Evolutionary conservation across 2,797 vertebrate species (phyloP).

Genomic region (Luscinia luscinia): DNA sequence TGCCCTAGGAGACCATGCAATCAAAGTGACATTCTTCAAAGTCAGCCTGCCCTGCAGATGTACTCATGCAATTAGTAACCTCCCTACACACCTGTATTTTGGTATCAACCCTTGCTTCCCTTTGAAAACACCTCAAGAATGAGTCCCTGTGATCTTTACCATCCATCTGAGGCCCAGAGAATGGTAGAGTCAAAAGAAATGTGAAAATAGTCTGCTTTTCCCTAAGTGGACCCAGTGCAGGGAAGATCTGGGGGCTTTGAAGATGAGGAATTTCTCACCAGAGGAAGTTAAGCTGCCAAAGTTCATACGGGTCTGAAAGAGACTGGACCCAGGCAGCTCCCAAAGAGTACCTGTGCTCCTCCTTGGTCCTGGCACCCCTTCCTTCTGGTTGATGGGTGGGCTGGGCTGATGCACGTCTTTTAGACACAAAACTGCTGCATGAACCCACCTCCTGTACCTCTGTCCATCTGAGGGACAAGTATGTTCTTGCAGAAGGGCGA

Average conservation of each 20-base stretch:
- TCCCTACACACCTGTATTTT: background rate
- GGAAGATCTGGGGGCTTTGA: background rate
- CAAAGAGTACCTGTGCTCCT: rapidly evolving
- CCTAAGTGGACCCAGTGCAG: background rate
- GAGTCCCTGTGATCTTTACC: background rate
- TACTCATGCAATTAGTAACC: background rate
- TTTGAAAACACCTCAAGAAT: background rate
- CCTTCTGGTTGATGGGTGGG: background rate
- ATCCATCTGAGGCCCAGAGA: background rate
- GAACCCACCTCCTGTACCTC: background rate
- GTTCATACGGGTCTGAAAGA: background rate
- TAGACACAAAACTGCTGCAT: background rate
- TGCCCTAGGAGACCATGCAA: background rate
- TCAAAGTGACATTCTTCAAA: slow-evolving; percentile 18
- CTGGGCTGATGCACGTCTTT: background rate
- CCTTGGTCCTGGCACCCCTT: background rate
- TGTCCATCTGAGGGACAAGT: background rate
- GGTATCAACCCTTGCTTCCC: background rate
- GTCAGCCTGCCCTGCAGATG: background rate
- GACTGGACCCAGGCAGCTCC: background rate
- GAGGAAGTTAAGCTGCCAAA: background rate
- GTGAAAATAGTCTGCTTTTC: background rate
- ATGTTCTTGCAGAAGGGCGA: rapidly evolving
- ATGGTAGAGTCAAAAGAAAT: background rate
- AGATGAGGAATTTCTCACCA: background rate